These are phyloP conservation scores for Tetraneura akinire DNA, from an alignment of 1,140 invertebrate species.

Conservation along the genomic window DNA sequence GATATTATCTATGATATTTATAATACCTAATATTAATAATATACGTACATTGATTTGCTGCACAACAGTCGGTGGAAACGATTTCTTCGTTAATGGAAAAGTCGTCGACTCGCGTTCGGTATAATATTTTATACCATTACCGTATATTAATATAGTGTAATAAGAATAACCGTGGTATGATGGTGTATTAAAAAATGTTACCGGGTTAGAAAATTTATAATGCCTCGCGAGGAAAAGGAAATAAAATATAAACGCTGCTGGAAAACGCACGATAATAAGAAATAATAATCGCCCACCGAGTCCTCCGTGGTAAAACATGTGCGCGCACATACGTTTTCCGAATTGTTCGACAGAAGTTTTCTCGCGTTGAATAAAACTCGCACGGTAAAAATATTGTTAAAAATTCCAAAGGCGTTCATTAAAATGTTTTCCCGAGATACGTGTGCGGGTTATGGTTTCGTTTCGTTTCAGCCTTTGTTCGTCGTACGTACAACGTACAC, in stretches of 20 bases:
- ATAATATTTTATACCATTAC: no score
- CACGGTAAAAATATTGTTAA: background rate
- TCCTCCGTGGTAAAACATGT: background rate
- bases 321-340: background rate
- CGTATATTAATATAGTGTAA: no score
- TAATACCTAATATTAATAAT: background rate
- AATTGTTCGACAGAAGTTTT: background rate
- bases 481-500: no score
- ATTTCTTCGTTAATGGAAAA: background rate
- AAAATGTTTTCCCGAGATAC: slow-evolving; percentile 1
- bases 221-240: background rate
- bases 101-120: background rate
- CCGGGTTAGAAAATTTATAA: background rate
- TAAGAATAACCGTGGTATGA: background rate
- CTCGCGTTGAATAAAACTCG: background rate
- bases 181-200: no score
- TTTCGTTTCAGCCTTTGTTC: background rate
- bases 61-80: no score
- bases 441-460: background rate
- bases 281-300: background rate
- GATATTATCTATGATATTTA: background rate
- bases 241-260: background rate
- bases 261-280: background rate
- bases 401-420: slow-evolving; percentile 21
- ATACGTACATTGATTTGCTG: no score